Evolutionary conservation across 2,113 vertebrate species (phyloP).

Genomic region (Nothoprocta perdicaria): DNA sequence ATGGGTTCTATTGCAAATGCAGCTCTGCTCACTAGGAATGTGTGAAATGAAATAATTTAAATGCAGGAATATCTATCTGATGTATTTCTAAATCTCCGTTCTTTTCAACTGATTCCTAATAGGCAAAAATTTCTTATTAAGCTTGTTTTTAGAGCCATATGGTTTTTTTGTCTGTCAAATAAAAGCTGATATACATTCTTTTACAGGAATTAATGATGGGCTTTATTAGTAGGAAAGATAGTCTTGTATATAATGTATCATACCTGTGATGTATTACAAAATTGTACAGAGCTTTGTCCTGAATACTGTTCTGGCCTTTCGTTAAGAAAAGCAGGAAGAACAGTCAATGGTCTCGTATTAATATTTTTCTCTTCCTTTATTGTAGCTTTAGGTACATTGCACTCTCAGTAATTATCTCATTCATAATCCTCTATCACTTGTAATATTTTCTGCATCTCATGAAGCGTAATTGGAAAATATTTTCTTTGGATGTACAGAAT

Average conservation of each 20-base stretch:
- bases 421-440: conserved; percentile 70
- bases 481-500: conserved; percentile 67
- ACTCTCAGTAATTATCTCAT: conserved; percentile 74
- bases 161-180: neutral
- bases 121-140: neutral
- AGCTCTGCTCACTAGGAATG: neutral
- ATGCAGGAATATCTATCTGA: neutral
- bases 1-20: neutral
- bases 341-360: conserved; percentile 73
- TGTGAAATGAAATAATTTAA: neutral
- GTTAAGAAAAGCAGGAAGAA: conserved; percentile 34
- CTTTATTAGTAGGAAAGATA: neutral
- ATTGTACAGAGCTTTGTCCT: conserved; percentile 12
- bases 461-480: conserved; percentile 77
- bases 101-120: conserved; percentile 1
- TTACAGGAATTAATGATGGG: conserved; percentile 5
- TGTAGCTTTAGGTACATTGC: conserved; percentile 63
- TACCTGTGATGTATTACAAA: neutral
- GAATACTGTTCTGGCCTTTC: conserved; percentile 48
- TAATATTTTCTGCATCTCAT: conserved; percentile 66
- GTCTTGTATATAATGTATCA: neutral
- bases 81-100: neutral
- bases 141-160: neutral
- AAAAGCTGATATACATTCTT: neutral
- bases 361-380: conserved; percentile 59